Evolutionary conservation across 1,140 invertebrate genomes (phyloP).

Genomic region (Melanaphis sacchari): DNA sequence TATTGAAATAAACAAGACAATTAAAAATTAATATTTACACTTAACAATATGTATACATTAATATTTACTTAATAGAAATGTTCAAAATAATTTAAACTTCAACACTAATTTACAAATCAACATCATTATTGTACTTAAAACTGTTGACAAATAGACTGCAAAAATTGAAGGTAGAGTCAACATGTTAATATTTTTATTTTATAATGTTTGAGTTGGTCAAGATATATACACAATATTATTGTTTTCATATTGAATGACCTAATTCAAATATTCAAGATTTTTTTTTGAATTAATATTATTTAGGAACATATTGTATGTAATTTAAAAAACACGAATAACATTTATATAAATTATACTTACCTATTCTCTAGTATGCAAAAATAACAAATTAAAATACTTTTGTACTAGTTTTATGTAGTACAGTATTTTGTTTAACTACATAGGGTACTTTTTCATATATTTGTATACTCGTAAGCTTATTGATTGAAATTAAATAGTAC

Average conservation of each 20-base stretch:
- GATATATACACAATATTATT: neutral
- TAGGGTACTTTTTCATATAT: neutral
- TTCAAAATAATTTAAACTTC: neutral
- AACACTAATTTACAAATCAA: neutral
- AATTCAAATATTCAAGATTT: neutral
- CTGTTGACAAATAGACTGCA: slow-evolving; percentile 22
- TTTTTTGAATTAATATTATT: neutral
- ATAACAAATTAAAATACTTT: neutral
- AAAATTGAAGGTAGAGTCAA: slow-evolving; percentile 45
- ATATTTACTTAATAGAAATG: neutral
- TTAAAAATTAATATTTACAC: neutral
- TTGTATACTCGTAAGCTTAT: neutral
- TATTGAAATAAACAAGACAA: neutral
- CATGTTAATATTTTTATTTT: neutral
- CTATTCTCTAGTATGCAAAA: neutral
- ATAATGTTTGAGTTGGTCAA: neutral
- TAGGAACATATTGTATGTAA: neutral
- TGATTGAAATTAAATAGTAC: neutral
- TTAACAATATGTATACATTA: neutral
- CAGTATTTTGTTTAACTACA: neutral
- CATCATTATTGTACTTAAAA: neutral
- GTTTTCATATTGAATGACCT: neutral
- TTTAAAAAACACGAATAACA: neutral
- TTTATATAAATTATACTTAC: neutral
- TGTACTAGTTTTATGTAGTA: neutral